Evolutionary conservation across 2,888 invertebrate species (phyloP).

Genomic region (Rapana venosa): DNA sequence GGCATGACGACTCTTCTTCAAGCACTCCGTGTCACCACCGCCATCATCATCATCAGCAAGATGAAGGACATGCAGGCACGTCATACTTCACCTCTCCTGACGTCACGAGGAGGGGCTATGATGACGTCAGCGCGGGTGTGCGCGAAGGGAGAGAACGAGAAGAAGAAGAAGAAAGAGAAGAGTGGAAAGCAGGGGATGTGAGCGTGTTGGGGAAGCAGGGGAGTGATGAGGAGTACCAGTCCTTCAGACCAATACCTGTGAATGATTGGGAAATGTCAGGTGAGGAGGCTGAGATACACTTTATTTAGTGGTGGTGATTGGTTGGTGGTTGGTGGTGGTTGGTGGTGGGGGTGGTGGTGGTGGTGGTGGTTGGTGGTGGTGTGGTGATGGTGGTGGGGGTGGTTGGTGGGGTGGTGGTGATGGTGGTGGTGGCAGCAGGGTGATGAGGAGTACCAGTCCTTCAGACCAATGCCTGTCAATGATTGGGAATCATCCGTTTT

Average conservation of each 20-base stretch:
- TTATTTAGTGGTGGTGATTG: background rate
- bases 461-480: no score
- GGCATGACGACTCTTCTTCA: background rate
- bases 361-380: no score
- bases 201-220: background rate
- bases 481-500: no score
- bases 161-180: background rate
- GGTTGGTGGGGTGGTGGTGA: no score
- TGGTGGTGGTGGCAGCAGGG: no score
- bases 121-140: background rate
- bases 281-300: background rate
- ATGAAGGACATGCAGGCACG: background rate
- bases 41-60: background rate
- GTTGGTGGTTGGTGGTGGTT: background rate
- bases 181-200: no score
- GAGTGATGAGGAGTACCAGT: background rate
- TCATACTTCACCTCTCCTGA: background rate
- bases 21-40: no score
- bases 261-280: no score
- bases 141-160: background rate
- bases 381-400: background rate
- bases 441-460: background rate
- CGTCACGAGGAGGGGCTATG: background rate
- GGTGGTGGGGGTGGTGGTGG: background rate
- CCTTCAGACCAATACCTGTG: no score